Evolutionary conservation across 2,888 invertebrate genomes (phyloP).

Genomic region (Rhingia campestris): DNA sequence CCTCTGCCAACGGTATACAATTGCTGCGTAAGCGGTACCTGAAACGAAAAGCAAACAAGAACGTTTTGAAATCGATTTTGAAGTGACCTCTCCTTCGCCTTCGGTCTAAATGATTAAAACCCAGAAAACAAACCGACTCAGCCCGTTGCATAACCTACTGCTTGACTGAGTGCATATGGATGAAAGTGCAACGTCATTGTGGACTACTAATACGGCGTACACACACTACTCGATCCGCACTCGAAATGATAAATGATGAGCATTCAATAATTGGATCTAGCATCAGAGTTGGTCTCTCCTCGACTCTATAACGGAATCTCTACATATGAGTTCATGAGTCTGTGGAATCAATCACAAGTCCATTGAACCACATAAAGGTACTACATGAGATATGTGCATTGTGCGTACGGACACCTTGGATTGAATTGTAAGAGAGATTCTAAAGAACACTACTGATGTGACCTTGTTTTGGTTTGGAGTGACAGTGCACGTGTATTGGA

Average conservation of each 20-base stretch:
- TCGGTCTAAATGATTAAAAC: conserved; percentile 22
- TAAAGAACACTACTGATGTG: conserved; percentile 38
- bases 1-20: conserved; percentile 39
- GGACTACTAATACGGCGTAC: conserved; percentile 21
- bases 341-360: conserved; percentile 43
- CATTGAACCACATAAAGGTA: conserved; percentile 36
- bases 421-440: conserved; percentile 13
- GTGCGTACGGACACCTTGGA: conserved; percentile 1
- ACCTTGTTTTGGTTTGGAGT: conserved; percentile 43
- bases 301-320: conserved; percentile 58
- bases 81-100: conserved; percentile 38
- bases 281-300: conserved; percentile 2
- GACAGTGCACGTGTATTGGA: conserved; percentile 13
- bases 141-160: conserved; percentile 58
- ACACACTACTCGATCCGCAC: neutral
- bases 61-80: conserved; percentile 57
- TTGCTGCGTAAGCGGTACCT: conserved; percentile 44
- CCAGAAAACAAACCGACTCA: conserved; percentile 11
- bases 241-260: conserved; percentile 47
- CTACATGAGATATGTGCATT: conserved; percentile 1
- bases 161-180: conserved; percentile 34
- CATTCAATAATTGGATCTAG: conserved; percentile 29
- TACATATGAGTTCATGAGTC: neutral
- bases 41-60: conserved; percentile 50
- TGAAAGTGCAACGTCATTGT: conserved; percentile 60